Percentiles rank a stretch among this genome's conserved stretches.
Evolutionary conservation across 2,797 vertebrate genomes (phyloP).

Genomic region (Erpetoichthys calabaricus): DNA sequence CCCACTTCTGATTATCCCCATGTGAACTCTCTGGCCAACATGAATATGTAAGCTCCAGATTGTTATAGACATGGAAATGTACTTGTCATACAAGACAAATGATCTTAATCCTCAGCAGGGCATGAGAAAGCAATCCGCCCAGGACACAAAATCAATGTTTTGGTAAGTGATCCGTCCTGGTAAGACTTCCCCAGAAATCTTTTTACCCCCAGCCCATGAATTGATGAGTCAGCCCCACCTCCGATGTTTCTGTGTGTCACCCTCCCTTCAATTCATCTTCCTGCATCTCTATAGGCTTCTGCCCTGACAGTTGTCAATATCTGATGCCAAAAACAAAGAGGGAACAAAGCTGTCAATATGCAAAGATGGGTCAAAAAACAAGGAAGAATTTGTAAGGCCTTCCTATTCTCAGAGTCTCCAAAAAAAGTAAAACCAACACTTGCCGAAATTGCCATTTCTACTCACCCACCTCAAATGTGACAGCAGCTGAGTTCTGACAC

Average conservation of each 20-base stretch:
- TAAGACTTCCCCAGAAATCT: background rate
- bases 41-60: constrained; percentile 24
- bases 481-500: too few species aligned
- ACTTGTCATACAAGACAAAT: constrained; percentile 33
- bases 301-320: too few species aligned
- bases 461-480: too few species aligned
- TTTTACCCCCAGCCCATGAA: background rate
- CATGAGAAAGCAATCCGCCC: constrained; percentile 14
- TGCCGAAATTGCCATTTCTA: too few species aligned
- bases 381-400: too few species aligned
- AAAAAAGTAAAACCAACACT: too few species aligned
- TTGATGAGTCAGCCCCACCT: too few species aligned
- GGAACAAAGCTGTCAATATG: too few species aligned
- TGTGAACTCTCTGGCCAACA: constrained; percentile 6
- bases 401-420: too few species aligned
- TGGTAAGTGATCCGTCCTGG: background rate
- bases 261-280: background rate
- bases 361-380: too few species aligned
- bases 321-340: too few species aligned
- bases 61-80: constrained; percentile 38
- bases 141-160: background rate
- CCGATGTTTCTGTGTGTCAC: background rate
- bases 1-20: too few species aligned
- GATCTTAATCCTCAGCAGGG: constrained; percentile 27
- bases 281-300: background rate